These are phyloP conservation scores for Mactromeris polynyma DNA, from an alignment of 2,888 invertebrate species.

Conservation along the genomic window DNA sequence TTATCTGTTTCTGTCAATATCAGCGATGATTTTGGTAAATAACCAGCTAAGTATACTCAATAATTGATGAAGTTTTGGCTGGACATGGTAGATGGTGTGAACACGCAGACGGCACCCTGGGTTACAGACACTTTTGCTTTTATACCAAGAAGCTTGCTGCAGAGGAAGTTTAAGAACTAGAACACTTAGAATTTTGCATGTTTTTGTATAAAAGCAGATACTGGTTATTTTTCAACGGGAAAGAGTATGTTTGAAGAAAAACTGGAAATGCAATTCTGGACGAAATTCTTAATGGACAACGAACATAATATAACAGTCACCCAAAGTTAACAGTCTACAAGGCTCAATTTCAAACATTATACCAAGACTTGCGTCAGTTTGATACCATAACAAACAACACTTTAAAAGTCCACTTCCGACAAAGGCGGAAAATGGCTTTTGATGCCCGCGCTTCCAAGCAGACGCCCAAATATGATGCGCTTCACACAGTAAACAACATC, in stretches of 20 bases:
- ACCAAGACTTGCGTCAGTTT: not conserved
- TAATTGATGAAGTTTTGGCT: constrained; percentile 53
- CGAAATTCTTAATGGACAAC: not conserved
- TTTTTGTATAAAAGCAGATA: too few relatives aligned
- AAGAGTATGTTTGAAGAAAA: too few relatives aligned
- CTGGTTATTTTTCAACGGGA: too few relatives aligned
- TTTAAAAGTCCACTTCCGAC: constrained; percentile 13
- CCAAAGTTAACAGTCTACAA: not conserved
- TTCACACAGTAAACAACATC: not conserved
- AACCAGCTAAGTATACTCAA: constrained; percentile 41
- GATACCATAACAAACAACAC: not conserved
- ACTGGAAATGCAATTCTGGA: too few relatives aligned
- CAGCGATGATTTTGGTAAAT: constrained; percentile 52
- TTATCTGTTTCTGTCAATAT: constrained; percentile 43
- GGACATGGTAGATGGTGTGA: constrained; percentile 30
- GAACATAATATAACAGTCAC: not conserved
- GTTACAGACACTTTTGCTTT: too few relatives aligned
- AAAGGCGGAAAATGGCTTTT: constrained; percentile 2
- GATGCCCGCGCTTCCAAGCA: not conserved
- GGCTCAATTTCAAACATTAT: constrained; percentile 6
- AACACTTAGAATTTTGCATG: too few relatives aligned
- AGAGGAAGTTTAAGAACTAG: too few relatives aligned
- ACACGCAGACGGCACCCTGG: not conserved
- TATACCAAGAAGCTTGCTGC: too few relatives aligned
- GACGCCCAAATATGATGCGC: constrained; percentile 32